Base-by-base conservation (phyloP, 2,888 invertebrate genomes). In the Halocaridina rubra region DNA sequence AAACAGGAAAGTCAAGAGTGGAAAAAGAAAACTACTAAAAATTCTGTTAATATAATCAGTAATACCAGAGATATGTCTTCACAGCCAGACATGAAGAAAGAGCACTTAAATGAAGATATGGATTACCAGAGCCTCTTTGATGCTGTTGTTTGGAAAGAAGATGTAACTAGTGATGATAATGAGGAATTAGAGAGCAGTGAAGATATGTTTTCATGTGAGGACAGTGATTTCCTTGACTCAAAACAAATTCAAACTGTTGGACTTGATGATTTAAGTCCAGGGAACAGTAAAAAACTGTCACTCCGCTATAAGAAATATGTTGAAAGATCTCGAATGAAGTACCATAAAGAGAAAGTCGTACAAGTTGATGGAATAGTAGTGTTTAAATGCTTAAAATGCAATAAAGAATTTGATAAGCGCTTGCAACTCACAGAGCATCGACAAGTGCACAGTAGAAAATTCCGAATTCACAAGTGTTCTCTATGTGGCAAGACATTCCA, bases 401-500 rank as follows among this genome's bases (percentile, higher is more conserved):
- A 30, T 22, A 61, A 84, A 72, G 78, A 84, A 27, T 84, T 84
- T 84, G 71, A 46, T 33, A 27, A 71, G 61, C 82, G 82, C 22
- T 10, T 64, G 10, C 77, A 77, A 10, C 77, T 84, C 8, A 84
- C 71, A 24, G 78, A 84, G 24, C 82, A 84, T 27, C 69, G 75
- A 32, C 77, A 78, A 64, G 75, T 61, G 24, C 82, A 84, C 16
- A 57, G 33, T 4, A 59, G 29, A 10, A 78, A 84, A 46, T 33
- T 78, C 8, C 77, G 78, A 16, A 61, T 84, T 24, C 78, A 84
- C 46, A 77, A 84, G 22, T 84, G 82, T 10, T 72, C 53, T 46
- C 78, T 78, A 19, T 84, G 82, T 78, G 82, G 77, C 39, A 84
- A 84, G 29, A 78, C 78, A 13, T 84, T 82, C 39, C 77, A 74